Conservation (phyloP, 2,888 invertebrate species). For the Drosophila nr. perissopoda region DNA sequence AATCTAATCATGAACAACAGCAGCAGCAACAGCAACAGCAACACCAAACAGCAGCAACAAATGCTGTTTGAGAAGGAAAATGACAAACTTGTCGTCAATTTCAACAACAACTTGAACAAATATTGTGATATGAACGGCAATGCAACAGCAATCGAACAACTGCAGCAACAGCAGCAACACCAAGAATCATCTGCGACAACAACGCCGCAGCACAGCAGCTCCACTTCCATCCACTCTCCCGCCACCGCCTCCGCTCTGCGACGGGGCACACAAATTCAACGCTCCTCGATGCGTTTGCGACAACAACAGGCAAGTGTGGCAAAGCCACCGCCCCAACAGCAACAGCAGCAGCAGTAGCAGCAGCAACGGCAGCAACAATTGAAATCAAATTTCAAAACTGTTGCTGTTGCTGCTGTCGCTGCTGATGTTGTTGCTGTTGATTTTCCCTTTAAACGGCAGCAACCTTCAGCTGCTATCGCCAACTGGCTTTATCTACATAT, state of each 20-base stretch:
- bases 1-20: conserved; percentile 23
- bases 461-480: conserved; percentile 52
- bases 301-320: conserved; percentile 84
- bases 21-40: conserved; percentile 36
- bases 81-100: conserved; percentile 39
- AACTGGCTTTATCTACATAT: conserved; percentile 52
- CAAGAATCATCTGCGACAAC: conserved; percentile 33
- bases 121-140: conserved; percentile 69
- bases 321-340: conserved; percentile 11
- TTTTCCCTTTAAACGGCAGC: conserved; percentile 31
- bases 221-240: conserved; percentile 48
- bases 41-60: conserved; percentile 29
- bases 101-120: conserved; percentile 43
- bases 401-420: not conserved
- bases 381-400: conserved; percentile 6
- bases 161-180: conserved; percentile 21
- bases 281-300: conserved; percentile 81
- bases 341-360: not conserved
- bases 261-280: conserved; percentile 77
- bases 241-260: conserved; percentile 65
- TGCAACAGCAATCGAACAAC: conserved; percentile 17
- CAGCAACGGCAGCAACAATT: not conserved
- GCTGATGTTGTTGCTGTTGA: conserved; percentile 18
- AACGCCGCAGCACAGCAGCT: conserved; percentile 55
- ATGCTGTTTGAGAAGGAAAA: conserved; percentile 47